phyloP scores from a whole-genome alignment of 2,888 invertebrate species.

The Cabera pusaria region DNA sequence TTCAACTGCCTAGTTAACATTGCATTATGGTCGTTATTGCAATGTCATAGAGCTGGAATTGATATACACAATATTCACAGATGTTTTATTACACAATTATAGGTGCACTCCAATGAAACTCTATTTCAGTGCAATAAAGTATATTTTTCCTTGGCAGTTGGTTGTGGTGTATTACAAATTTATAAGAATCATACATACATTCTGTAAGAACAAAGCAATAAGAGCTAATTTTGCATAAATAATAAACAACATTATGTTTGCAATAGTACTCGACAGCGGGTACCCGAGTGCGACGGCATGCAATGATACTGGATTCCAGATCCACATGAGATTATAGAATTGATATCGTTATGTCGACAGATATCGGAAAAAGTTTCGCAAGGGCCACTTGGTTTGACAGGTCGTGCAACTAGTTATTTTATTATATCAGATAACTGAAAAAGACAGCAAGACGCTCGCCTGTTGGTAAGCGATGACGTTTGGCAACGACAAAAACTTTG shows the following conservation, averaged over 20 bases:
- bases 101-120: slow-evolving; percentile 8
- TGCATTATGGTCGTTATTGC: slow-evolving; percentile 19
- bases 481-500: too few species aligned
- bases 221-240: slow-evolving; percentile 26
- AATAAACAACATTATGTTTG: slow-evolving; percentile 29
- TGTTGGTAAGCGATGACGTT: too few species aligned
- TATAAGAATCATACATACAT: slow-evolving; percentile 14
- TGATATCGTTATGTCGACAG: slow-evolving; percentile 6
- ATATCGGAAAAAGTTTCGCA: slow-evolving; percentile 4
- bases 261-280: slow-evolving; percentile 56
- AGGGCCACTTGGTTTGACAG: too few species aligned
- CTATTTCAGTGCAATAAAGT: slow-evolving; percentile 15
- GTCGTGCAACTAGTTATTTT: too few species aligned
- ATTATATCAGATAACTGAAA: too few species aligned
- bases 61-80: slow-evolving; percentile 26
- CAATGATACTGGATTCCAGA: slow-evolving; percentile 56
- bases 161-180: slow-evolving; percentile 27
- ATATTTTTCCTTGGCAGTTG: slow-evolving; percentile 22
- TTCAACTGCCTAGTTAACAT: slow-evolving; percentile 24
- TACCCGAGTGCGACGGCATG: slow-evolving; percentile 74
- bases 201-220: neutral
- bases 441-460: too few species aligned
- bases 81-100: slow-evolving; percentile 26
- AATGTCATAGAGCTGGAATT: slow-evolving; percentile 5
- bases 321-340: slow-evolving; percentile 43